These are phyloP conservation scores for Caenorhabditis afra DNA, from an alignment of 2,888 invertebrate species.

Conservation along the genomic window DNA sequence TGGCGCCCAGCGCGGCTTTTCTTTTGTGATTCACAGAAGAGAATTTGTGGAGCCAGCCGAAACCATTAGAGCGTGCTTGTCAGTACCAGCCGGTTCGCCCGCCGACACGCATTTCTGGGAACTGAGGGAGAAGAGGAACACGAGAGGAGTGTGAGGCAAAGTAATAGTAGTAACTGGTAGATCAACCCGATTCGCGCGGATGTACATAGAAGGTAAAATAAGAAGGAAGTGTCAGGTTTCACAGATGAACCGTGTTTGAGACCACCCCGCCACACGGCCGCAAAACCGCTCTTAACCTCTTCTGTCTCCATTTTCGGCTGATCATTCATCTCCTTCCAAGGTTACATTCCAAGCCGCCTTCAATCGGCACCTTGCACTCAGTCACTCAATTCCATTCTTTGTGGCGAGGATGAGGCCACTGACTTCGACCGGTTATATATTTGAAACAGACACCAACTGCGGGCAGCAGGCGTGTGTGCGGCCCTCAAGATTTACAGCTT, in stretches of 20 bases:
- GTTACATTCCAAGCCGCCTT: constrained; percentile 51
- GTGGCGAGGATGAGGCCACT: not conserved
- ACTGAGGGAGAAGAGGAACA: not conserved
- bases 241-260: constrained; percentile 39
- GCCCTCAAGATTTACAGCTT: constrained; percentile 54
- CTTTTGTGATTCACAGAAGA: constrained; percentile 41
- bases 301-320: constrained; percentile 19
- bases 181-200: no score
- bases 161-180: no score
- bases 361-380: constrained; percentile 54
- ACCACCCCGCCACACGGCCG: not conserved
- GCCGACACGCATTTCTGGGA: not conserved
- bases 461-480: constrained; percentile 25
- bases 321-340: constrained; percentile 57
- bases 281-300: constrained; percentile 58
- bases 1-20: no score
- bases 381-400: constrained; percentile 36
- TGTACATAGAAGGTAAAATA: not conserved
- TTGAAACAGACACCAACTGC: constrained; percentile 26
- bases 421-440: constrained; percentile 51
- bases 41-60: constrained; percentile 2
- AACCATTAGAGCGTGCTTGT: constrained; percentile 11
- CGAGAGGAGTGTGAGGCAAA: not conserved
- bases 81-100: constrained; percentile 7
- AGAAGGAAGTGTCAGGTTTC: constrained; percentile 43